A percentile compares a stretch with the other conserved stretches of the same genome.
Evolutionary conservation across 2,888 invertebrate species (phyloP).

Genomic region (Melolontha melolontha): DNA sequence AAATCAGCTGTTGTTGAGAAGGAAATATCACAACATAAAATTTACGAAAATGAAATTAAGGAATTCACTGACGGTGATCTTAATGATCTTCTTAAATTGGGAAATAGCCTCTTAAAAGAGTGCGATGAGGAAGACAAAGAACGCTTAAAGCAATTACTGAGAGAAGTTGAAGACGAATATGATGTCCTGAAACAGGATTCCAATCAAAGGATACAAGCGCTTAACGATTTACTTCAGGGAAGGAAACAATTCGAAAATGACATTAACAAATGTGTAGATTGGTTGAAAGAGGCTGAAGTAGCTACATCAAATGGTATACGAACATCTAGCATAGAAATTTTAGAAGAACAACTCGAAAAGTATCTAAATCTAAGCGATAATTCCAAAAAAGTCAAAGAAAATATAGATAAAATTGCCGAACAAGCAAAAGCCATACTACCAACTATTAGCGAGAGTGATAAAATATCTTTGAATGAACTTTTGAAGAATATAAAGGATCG

Average conservation of each 20-base stretch:
- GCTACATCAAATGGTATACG: slow-evolving; percentile 85
- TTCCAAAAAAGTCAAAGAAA: slow-evolving; percentile 76
- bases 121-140: slow-evolving; percentile 80
- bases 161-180: slow-evolving; percentile 79
- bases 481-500: slow-evolving; percentile 83
- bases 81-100: slow-evolving; percentile 81
- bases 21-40: slow-evolving; percentile 81
- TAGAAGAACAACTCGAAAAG: slow-evolving; percentile 90
- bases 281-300: slow-evolving; percentile 92
- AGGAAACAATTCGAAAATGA: slow-evolving; percentile 86
- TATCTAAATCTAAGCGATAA: slow-evolving; percentile 84
- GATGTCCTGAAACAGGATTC: slow-evolving; percentile 79
- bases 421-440: slow-evolving; percentile 85
- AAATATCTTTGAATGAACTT: slow-evolving; percentile 84
- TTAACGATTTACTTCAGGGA: slow-evolving; percentile 80
- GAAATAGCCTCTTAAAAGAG: slow-evolving; percentile 81
- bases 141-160: slow-evolving; percentile 74
- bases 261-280: slow-evolving; percentile 83
- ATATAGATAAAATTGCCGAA: slow-evolving; percentile 81
- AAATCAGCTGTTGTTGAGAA: slow-evolving; percentile 85
- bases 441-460: slow-evolving; percentile 86
- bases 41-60: slow-evolving; percentile 80
- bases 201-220: slow-evolving; percentile 76
- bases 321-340: slow-evolving; percentile 81
- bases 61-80: slow-evolving; percentile 82